Evolutionary conservation across 1,140 invertebrate genomes (phyloP).

Genomic region (Episyrphus balteatus): DNA sequence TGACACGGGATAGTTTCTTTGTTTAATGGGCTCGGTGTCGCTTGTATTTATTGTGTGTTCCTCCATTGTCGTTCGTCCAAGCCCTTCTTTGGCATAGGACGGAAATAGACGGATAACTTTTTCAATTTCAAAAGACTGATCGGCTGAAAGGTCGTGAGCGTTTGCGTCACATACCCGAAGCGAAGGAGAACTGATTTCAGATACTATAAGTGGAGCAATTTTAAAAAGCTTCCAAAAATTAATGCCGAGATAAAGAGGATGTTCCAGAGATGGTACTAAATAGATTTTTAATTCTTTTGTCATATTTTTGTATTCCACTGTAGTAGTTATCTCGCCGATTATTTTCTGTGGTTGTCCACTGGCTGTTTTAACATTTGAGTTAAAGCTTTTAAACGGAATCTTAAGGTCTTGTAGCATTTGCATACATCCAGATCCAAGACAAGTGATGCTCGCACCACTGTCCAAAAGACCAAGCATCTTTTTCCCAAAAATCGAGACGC

Average conservation of each 20-base stretch:
- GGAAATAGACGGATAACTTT: neutral
- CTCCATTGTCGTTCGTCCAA: conserved; percentile 12
- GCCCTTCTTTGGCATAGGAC: neutral
- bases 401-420: neutral
- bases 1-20: conserved; percentile 13
- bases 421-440: neutral
- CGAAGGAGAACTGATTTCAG: neutral
- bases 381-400: neutral
- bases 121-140: too few relatives aligned
- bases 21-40: conserved; percentile 14
- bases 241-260: neutral
- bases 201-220: neutral
- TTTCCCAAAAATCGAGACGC: neutral
- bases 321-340: neutral
- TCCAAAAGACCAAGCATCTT: neutral
- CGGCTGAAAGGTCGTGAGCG: too few relatives aligned
- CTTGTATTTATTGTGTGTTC: conserved; percentile 21
- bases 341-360: neutral
- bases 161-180: neutral
- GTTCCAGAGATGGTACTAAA: neutral
- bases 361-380: neutral
- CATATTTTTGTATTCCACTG: neutral
- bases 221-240: conserved; percentile 1
- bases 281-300: neutral
- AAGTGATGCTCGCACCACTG: neutral